Conservation (phyloP, 2,113 vertebrate species). For the Ameiurus melas region DNA sequence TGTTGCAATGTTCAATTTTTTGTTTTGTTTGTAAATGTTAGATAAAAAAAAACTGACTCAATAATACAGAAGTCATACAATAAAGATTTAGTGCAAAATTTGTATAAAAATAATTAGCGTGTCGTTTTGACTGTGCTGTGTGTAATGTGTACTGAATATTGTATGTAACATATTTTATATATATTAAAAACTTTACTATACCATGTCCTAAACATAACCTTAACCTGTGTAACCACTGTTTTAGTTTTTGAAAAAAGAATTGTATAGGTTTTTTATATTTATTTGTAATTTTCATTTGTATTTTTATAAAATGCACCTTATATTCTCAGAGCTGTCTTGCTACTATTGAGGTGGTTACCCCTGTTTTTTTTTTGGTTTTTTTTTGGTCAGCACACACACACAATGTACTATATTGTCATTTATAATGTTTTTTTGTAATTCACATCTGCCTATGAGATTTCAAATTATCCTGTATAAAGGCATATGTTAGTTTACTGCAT, state of each 20-base stretch:
- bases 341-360: not conserved
- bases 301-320: not conserved
- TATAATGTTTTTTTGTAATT: no score
- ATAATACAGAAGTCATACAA: not conserved
- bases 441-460: not conserved
- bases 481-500: conserved; percentile 11
- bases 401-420: not conserved
- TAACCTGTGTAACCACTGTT: not conserved
- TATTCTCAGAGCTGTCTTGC: not conserved
- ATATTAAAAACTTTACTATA: not conserved
- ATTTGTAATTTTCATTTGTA: no score
- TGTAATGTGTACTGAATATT: not conserved
- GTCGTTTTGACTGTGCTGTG: not conserved
- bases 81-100: not conserved
- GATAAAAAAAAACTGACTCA: not conserved
- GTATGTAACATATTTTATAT: not conserved
- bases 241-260: not conserved
- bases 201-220: not conserved
- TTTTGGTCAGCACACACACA: no score
- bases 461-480: not conserved
- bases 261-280: not conserved
- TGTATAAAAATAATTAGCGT: not conserved
- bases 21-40: not conserved
- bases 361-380: no score
- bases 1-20: not conserved